A percentile compares a stretch with the other conserved stretches of the same genome.
These are phyloP conservation scores for Sternotherus odoratus DNA, from an alignment of 2,797 vertebrate species.

Conservation along the genomic window DNA sequence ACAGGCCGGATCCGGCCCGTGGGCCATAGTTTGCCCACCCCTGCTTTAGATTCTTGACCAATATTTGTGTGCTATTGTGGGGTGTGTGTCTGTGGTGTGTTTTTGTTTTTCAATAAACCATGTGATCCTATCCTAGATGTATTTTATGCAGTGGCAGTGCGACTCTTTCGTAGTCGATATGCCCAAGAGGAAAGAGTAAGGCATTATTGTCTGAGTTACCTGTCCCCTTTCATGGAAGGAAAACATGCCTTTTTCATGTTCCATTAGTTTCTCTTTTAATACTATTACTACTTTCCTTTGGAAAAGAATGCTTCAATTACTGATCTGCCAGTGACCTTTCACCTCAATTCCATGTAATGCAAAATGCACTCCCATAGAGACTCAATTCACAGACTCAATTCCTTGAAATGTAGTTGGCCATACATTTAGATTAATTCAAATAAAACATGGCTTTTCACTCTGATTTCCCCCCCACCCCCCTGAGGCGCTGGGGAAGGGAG, in stretches of 20 bases:
- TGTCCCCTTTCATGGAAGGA: neutral
- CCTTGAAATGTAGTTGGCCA: neutral
- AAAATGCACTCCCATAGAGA: neutral
- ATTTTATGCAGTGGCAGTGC: neutral
- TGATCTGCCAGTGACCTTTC: neutral
- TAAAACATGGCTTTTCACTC: neutral
- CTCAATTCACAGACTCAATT: neutral
- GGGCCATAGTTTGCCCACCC: no score
- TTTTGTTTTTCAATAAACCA: neutral
- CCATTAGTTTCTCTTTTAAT: neutral
- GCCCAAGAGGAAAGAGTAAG: neutral
- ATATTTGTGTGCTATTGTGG: neutral
- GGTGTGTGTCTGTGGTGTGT: rapidly evolving
- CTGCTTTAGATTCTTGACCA: neutral
- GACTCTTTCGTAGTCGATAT: neutral
- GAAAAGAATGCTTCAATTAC: neutral
- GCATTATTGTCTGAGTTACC: neutral
- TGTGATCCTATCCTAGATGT: neutral
- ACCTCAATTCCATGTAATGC: neutral
- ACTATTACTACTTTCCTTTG: neutral
- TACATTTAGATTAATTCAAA: neutral
- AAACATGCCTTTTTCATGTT: neutral
- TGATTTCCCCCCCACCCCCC: neutral
- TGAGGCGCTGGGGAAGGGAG: neutral
- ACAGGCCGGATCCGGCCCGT: no score